These are phyloP conservation scores for Notiomystis cincta DNA, from an alignment of 2,113 vertebrate species.

Conservation along the genomic window DNA sequence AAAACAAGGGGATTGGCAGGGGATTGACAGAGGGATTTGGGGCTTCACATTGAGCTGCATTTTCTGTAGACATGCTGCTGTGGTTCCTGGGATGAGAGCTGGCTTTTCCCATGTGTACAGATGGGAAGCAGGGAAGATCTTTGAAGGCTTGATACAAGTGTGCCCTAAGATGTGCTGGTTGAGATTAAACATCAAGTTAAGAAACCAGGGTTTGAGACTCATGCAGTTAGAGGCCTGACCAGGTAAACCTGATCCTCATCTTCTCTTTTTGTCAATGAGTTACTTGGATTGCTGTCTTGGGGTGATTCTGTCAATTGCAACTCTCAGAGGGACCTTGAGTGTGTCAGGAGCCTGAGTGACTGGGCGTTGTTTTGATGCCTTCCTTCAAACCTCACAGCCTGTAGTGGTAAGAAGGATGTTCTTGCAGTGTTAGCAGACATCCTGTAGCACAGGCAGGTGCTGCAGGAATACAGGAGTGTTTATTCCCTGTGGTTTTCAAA, in stretches of 20 bases:
- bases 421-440: not conserved
- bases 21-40: not conserved
- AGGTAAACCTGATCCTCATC: too few relatives aligned
- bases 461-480: not conserved
- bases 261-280: not conserved
- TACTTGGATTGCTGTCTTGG: too few relatives aligned
- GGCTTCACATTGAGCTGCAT: not conserved
- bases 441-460: not conserved
- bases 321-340: not conserved
- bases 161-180: not conserved
- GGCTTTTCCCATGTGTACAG: not conserved
- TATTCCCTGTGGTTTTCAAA: not conserved
- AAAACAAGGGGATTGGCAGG: too few relatives aligned
- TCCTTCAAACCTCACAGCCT: not conserved
- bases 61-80: not conserved
- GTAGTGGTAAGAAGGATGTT: accelerated
- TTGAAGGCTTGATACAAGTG: accelerated
- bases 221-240: not conserved
- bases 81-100: not conserved
- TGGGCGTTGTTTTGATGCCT: not conserved
- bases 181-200: not conserved
- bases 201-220: not conserved
- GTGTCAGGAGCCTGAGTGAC: not conserved
- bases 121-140: accelerated
- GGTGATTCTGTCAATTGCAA: too few relatives aligned